A percentile compares a stretch with the other conserved stretches of the same genome.
phyloP scores from a whole-genome alignment of 2,797 vertebrate genomes.

The Oreochromis mossambicus region DNA sequence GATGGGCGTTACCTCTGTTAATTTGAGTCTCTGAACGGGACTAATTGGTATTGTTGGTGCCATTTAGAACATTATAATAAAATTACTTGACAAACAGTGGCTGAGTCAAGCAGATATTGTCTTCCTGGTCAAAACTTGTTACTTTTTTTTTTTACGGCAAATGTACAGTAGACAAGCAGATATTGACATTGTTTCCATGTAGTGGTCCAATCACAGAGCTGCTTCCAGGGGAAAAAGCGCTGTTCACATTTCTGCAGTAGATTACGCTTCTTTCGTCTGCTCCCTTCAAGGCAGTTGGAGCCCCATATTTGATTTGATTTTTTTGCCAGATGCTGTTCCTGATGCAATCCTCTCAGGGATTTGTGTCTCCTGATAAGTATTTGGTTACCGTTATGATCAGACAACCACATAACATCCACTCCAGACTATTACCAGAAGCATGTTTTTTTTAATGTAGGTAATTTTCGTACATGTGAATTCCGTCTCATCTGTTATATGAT shows the following conservation, averaged over 20 bases:
- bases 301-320: not conserved
- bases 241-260: not conserved
- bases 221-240: rapidly evolving
- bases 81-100: not conserved
- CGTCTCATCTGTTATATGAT: rapidly evolving
- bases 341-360: not conserved
- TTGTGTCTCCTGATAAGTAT: not conserved
- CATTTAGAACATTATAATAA: not conserved
- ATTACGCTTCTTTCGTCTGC: not conserved
- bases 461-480: not conserved
- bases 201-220: not conserved
- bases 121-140: not conserved
- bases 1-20: not conserved
- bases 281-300: not conserved
- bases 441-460: not conserved
- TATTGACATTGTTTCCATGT: not conserved
- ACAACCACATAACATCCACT: not conserved
- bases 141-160: not conserved
- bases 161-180: rapidly evolving
- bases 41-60: not conserved
- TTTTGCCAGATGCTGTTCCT: not conserved
- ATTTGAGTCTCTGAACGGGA: not conserved
- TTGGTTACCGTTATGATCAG: not conserved
- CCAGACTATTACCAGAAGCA: not conserved
- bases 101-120: not conserved